A percentile compares a stretch with the other conserved stretches of the same genome.
Evolutionary conservation across 92 coral and sea anemone species (phyloP).

Genomic region (Ricordea florida): DNA sequence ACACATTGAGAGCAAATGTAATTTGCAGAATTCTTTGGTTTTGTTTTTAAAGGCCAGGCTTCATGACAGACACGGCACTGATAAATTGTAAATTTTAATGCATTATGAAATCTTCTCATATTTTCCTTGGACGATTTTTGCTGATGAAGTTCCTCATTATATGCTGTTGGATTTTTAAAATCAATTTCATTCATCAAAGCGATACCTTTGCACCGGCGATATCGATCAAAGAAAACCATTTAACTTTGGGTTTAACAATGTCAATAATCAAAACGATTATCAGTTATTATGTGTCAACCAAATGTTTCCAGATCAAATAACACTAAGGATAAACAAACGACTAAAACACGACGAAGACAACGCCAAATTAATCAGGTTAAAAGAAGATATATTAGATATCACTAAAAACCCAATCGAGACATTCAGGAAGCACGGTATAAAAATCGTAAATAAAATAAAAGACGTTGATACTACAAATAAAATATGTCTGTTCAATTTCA

Average conservation of each 20-base stretch:
- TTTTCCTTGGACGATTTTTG: too few species aligned
- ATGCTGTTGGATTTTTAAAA: background rate
- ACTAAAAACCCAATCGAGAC: conserved; percentile 6
- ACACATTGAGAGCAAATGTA: too few species aligned
- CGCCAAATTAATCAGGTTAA: background rate
- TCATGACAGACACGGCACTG: too few species aligned
- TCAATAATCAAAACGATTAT: conserved; percentile 10
- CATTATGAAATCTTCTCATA: too few species aligned
- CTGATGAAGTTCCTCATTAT: conserved; percentile 14
- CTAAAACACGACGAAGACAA: background rate
- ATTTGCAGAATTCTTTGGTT: too few species aligned
- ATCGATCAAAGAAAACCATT: conserved; percentile 31
- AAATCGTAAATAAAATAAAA: background rate
- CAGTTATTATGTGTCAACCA: conserved; percentile 17
- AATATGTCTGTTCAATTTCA: background rate
- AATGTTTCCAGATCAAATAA: conserved; percentile 19
- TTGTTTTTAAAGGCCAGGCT: too few species aligned
- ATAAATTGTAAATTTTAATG: too few species aligned
- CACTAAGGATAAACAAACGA: conserved; percentile 10
- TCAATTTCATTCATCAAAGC: conserved; percentile 14
- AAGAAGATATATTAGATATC: background rate
- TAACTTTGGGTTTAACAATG: conserved; percentile 9
- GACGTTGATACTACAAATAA: background rate
- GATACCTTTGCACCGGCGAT: conserved; percentile 3
- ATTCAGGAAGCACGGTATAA: conserved; percentile 3